A percentile compares a stretch with the other conserved stretches of the same genome.
These are phyloP conservation scores for Drosophila nannoptera DNA, from an alignment of 1,140 invertebrate species.

Conservation along the genomic window DNA sequence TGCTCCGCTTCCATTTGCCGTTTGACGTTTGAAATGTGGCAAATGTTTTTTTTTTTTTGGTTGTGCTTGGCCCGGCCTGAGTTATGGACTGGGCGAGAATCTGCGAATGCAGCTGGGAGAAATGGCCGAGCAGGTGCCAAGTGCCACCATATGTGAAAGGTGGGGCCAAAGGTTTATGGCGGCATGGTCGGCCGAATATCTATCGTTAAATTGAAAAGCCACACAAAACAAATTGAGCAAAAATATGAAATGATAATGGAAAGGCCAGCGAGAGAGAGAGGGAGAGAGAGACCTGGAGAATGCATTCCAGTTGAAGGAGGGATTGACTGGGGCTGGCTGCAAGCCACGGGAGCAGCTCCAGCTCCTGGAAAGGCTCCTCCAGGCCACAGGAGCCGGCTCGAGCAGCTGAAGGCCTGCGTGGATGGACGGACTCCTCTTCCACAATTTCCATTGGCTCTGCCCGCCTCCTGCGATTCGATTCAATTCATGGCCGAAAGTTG, in stretches of 20 bases:
- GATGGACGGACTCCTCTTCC: no score
- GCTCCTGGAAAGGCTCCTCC: no score
- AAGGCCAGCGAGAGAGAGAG: background rate
- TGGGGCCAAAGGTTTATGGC: constrained; percentile 28
- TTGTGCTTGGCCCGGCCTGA: constrained; percentile 7
- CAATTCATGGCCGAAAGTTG: constrained; percentile 53
- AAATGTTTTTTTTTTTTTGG: no score
- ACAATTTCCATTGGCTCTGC: constrained; percentile 1
- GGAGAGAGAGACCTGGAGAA: background rate
- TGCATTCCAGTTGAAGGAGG: no score
- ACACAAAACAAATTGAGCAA: background rate
- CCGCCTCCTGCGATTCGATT: constrained; percentile 41
- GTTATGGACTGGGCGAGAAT: constrained; percentile 24
- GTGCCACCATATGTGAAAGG: constrained; percentile 27
- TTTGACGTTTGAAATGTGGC: constrained; percentile 26
- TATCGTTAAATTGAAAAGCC: constrained; percentile 34
- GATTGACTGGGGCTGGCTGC: no score
- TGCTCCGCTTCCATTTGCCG: constrained; percentile 16
- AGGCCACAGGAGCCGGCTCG: no score
- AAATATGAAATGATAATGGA: background rate
- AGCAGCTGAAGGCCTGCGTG: no score
- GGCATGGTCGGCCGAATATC: constrained; percentile 16
- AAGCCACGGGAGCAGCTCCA: no score
- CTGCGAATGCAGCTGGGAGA: constrained; percentile 13
- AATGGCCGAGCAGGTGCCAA: constrained; percentile 14